These are phyloP conservation scores for Saturnia japonica DNA, from an alignment of 2,888 invertebrate genomes.

Conservation along the genomic window DNA sequence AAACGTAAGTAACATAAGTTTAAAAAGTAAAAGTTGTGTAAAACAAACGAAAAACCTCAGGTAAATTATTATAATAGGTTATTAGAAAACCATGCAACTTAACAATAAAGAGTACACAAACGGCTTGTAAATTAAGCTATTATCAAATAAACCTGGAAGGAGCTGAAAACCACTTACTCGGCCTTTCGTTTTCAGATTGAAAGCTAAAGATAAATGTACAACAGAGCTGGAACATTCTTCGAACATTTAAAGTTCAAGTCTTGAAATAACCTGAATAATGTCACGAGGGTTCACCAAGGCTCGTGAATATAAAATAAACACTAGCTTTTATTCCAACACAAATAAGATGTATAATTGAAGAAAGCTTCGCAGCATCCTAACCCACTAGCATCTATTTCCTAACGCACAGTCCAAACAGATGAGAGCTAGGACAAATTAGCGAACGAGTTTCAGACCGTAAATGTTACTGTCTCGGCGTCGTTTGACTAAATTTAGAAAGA, in stretches of 20 bases:
- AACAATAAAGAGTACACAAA: neutral
- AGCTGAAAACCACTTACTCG: neutral
- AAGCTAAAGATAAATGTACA: slow-evolving; percentile 52
- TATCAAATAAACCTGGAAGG: neutral
- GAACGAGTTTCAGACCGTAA: slow-evolving; percentile 2
- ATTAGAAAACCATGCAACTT: neutral
- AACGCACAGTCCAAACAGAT: slow-evolving; percentile 15
- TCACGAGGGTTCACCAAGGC: slow-evolving; percentile 31
- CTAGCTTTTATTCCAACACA: slow-evolving; percentile 2
- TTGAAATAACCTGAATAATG: slow-evolving; percentile 64
- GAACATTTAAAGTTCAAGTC: slow-evolving; percentile 60
- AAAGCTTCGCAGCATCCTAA: slow-evolving; percentile 11
- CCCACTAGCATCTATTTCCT: slow-evolving; percentile 22
- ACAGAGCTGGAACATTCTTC: slow-evolving; percentile 38
- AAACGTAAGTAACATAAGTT: neutral
- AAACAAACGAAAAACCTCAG: neutral
- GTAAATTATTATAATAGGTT: neutral
- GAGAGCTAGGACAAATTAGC: slow-evolving; percentile 18
- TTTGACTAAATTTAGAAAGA: slow-evolving; percentile 11
- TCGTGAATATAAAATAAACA: neutral
- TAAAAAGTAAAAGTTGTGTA: neutral
- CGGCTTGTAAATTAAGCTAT: neutral
- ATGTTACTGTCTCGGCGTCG: neutral
- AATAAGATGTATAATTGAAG: slow-evolving; percentile 14
- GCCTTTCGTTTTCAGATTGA: slow-evolving; percentile 40